Evolutionary conservation across 2,888 invertebrate species (phyloP).

Genomic region (Nipponacmea schrenckii): DNA sequence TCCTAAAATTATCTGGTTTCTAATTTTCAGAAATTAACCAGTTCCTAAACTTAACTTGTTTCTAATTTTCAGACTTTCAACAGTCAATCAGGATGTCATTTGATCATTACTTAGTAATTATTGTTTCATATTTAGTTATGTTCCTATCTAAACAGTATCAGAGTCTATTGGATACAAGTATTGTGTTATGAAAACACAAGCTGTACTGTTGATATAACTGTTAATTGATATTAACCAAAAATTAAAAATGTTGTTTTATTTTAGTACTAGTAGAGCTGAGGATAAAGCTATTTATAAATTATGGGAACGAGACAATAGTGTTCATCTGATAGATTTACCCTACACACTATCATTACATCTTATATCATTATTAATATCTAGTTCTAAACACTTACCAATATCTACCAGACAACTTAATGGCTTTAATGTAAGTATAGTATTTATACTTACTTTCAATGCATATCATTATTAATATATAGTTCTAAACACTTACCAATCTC

Average conservation of each 20-base stretch:
- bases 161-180: no score
- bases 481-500: conserved; percentile 42
- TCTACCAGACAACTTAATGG: conserved; percentile 52
- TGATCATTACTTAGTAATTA: no score
- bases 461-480: conserved; percentile 42
- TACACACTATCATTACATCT: conserved; percentile 48
- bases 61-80: not conserved
- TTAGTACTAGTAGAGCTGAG: not conserved
- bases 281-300: conserved; percentile 28
- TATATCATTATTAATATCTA: conserved; percentile 39
- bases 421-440: conserved; percentile 45
- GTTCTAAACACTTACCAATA: conserved; percentile 40
- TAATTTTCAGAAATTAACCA: no score
- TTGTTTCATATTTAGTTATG: no score
- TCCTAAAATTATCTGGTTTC: no score
- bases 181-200: no score
- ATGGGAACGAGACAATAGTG: conserved; percentile 54
- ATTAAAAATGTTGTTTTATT: no score
- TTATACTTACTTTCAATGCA: conserved; percentile 41
- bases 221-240: no score
- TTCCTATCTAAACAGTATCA: no score
- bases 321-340: conserved; percentile 49
- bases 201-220: no score
- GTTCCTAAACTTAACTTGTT: no score
- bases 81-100: no score